phyloP scores from a whole-genome alignment of 2,113 vertebrate species.

The Pelecanus crispus region DNA sequence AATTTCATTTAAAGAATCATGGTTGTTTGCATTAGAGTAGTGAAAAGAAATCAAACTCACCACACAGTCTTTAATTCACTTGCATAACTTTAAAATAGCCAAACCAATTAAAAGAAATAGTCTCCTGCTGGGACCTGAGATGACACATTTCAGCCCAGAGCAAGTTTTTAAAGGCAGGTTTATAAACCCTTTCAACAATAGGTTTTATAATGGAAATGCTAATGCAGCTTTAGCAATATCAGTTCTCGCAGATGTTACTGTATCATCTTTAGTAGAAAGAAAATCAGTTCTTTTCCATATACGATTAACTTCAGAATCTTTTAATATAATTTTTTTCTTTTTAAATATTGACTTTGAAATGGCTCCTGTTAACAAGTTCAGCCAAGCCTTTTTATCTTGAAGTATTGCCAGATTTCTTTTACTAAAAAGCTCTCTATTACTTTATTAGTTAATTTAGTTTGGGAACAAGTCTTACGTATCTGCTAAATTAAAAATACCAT shows the following conservation, averaged over 20 bases:
- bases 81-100: background rate
- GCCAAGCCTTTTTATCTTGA: background rate
- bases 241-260: background rate
- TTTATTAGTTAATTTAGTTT: background rate
- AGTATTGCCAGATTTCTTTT: background rate
- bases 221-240: slow-evolving; percentile 49
- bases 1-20: background rate
- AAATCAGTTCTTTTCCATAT: background rate
- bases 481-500: background rate
- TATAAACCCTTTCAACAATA: slow-evolving; percentile 34
- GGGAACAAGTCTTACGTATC: background rate
- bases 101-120: background rate
- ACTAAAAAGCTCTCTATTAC: background rate
- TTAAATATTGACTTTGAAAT: background rate
- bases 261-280: background rate
- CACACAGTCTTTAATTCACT: background rate
- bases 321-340: background rate
- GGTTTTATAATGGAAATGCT: slow-evolving; percentile 61
- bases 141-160: slow-evolving; percentile 56
- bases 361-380: background rate
- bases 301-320: background rate
- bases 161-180: slow-evolving; percentile 41
- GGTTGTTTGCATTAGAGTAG: background rate
- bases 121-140: background rate
- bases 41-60: background rate